Base-by-base conservation (phyloP, 1,140 invertebrate genomes). In the Tetramorium parvispinum region DNA sequence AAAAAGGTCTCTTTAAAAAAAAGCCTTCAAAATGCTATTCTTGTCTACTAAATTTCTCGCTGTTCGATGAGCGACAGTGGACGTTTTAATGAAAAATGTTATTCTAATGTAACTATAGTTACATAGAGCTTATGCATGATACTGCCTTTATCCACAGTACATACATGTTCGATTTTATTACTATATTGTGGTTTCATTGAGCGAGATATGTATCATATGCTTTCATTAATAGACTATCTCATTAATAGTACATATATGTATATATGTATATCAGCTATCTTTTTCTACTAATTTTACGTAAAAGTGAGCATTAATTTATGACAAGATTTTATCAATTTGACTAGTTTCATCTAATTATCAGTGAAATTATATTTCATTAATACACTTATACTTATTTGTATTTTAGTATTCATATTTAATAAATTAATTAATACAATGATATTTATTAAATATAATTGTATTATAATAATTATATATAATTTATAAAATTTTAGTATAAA, bases 101-200 rank as follows among this genome's bases (percentile, higher is more conserved):
- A 27, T 68, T 40, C 16, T 37, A 24, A 46, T n/a, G 76, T 78
- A 78, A 65, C 40, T 79, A 79, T 79, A 79, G 18, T 37, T 79
- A 79, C 59, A 79, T 59, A 55, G 24, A 57, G 4, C 51, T 40
- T 63, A 61, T 76, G 7, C 8, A 40, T 68, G 59, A 66, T 70
- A 16, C 1, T 49, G 37, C 32, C 40, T 55, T 32, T 51, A 13
- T 57, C n/a, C 6, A 46, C 5, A 3, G 18, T 2, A n/a, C 16
- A 49, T 13, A 55, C 5, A n/a, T 2, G 13, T 87, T 59, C 46
- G 24, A 57, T 37, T 13, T 68, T 82, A 66, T 79, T 55, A 81
- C 75, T 70, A 68, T 46, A 83, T 37, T 57, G 32, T 1, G 16
- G 32, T 27, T 32, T 53, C 27, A 40, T 75, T 87, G 37, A 27